Base-by-base conservation (phyloP, 2,888 invertebrate species). In the Lumbricus terrestris region DNA sequence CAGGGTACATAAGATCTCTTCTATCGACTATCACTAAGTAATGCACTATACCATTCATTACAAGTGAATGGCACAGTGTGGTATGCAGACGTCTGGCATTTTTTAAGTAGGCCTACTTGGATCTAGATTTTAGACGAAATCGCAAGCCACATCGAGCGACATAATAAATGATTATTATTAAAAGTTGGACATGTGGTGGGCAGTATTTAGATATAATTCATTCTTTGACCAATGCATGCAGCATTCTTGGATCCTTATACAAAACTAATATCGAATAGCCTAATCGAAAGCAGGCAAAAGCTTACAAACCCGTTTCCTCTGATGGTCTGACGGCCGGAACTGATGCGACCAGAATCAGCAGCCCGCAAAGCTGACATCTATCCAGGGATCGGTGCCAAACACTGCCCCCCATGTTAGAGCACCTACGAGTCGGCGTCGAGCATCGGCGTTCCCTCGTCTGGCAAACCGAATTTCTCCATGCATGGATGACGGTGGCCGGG, bases 331-430 rank as follows among this genome's bases (percentile, higher is more conserved):
- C 8, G 29, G 29, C 69, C n/a, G 29, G 69, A 69, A 69, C 69
- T n/a, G 69, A 69, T 69, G 69, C 69, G n/a, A 69, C 69, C 69
- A 69, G 69, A 69, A 69, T 69, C 69, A 69, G 69, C 69, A 69
- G n/a, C 69, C 69, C n/a, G 69, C 11, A 69, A n/a, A 69, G 69
- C 69, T 69, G 69, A 11, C 69, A 69, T 69, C n/a, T 69, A 69
- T 69, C 69, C 69, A 69, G 11, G n/a, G 11, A 69, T 69, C n/a
- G 69, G 69, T n/a, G 29, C 69, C 69, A 29, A 29, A n/a, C 8
- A 11, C 69, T 69, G 69, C 69, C 69, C 69, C 69, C 69, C 69
- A 69, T 69, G n/a, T 69, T 69, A n/a, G n/a, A n/a, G 29, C 8
- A 8, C 69, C 69, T 69, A 29, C 69, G 29, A n/a, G 29, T 69